A percentile compares a stretch with the other conserved stretches of the same genome.
Conservation (phyloP, 2,797 vertebrate genomes). For the Dermochelys coriacea region DNA sequence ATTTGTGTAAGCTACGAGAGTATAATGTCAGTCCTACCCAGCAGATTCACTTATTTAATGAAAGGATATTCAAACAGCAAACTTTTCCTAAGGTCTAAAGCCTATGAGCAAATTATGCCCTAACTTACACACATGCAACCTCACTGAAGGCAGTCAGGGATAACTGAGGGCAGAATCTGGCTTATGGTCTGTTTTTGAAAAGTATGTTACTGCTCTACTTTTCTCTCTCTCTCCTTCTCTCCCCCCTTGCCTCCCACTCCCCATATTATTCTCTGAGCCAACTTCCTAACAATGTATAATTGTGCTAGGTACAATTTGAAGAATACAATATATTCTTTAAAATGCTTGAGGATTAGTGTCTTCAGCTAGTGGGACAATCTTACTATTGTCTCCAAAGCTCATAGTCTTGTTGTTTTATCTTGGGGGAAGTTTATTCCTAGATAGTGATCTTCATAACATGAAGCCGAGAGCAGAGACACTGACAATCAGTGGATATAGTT, state of each 20-base stretch:
- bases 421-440: slow-evolving; percentile 83
- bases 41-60: slow-evolving; percentile 37
- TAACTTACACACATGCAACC: not conserved
- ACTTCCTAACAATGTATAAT: slow-evolving; percentile 86
- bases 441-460: slow-evolving; percentile 79
- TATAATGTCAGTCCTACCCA: slow-evolving; percentile 22
- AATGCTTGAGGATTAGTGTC: slow-evolving; percentile 77
- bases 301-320: slow-evolving; percentile 82
- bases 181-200: not conserved
- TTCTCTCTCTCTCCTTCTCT: not conserved
- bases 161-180: slow-evolving; percentile 8
- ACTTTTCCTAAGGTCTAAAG: slow-evolving; percentile 2
- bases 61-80: slow-evolving; percentile 25
- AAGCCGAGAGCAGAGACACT: slow-evolving; percentile 63
- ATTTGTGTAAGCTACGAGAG: slow-evolving; percentile 32
- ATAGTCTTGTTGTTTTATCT: slow-evolving; percentile 79
- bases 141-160: not conserved
- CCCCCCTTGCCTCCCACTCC: not conserved
- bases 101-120: slow-evolving; percentile 20
- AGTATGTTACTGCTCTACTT: not conserved
- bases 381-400: slow-evolving; percentile 84
- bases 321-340: slow-evolving; percentile 83
- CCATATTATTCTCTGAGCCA: slow-evolving; percentile 76
- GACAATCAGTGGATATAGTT: slow-evolving; percentile 62
- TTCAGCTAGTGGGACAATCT: slow-evolving; percentile 83